phyloP scores from a whole-genome alignment of 2,888 invertebrate species.

The Lacanobia wlatinum region DNA sequence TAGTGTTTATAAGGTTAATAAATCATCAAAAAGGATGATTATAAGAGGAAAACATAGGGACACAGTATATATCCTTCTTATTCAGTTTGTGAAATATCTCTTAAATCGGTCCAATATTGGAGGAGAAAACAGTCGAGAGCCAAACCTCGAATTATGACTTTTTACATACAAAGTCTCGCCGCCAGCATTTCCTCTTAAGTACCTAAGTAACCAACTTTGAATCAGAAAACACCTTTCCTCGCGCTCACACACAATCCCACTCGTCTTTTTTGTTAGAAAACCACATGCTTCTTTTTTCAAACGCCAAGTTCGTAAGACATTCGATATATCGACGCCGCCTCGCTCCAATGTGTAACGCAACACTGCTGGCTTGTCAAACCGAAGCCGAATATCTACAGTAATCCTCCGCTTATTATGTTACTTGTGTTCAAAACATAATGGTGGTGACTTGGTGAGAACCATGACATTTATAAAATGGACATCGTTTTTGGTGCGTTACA shows the following conservation, averaged over 20 bases:
- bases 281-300: constrained; percentile 39
- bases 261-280: constrained; percentile 52
- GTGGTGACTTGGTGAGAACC: neutral
- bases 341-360: constrained; percentile 43
- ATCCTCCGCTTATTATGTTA: constrained; percentile 55
- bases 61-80: no score
- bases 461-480: neutral
- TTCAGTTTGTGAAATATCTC: no score
- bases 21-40: no score
- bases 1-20: no score
- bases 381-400: constrained; percentile 57
- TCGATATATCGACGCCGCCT: constrained; percentile 49
- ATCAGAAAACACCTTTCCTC: constrained; percentile 2
- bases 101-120: no score
- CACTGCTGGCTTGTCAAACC: constrained; percentile 39
- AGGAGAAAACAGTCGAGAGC: no score
- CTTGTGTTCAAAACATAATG: constrained; percentile 35
- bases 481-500: neutral
- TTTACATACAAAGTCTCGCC: no score
- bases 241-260: constrained; percentile 7
- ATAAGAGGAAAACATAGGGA: no score
- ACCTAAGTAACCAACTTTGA: neutral
- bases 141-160: no score
- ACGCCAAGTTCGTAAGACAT: constrained; percentile 33
- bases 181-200: no score